Base-by-base conservation (phyloP, 2,888 invertebrate genomes). In the Eupithecia dodoneata region DNA sequence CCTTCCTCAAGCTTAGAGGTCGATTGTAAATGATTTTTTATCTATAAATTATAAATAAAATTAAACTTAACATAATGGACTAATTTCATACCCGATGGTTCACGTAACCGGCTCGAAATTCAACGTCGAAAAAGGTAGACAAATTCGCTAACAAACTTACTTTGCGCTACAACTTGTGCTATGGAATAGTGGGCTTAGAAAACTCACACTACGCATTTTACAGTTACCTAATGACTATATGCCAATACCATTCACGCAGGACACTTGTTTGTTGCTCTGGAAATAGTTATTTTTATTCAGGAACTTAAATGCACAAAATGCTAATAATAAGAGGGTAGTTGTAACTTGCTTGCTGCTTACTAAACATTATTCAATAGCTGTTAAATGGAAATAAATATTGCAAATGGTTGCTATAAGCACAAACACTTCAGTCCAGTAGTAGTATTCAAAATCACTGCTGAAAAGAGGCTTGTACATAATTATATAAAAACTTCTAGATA, bases 1-100 rank as follows among this genome's bases (percentile, higher is more conserved):
- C 93, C 93, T 93, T 94, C 88, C 77, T 76, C 45, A 65, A 63
- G 78, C 78, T 84, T 89, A 92, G 89, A 93, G 94, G 93, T 93
- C 93, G 87, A 67, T 30, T 70, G 47, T 45, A 30, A 18, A 47
- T 70, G 4, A 30, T 5, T 18, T 70, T 30, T 18, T 47, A 47
- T 12, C 45, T 44, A 18, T 12, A 69, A 4, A 3, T 6, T 12
- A 47, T 4, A 45, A n/a, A 30, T 47, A 47, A 70, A 45, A 70
- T 7, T 45, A 45, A 13, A 12, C 5, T 30, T 70, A 30, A 70
- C 47, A 30, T 70, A 63, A 59, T 59, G 55, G n/a, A 59, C 55
- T 18, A 59, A 18, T 63, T 63, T 63, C 10, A 63, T 30, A 63
- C 10, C 59, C 10, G 9, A 63, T 30, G 63, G 63, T 10, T 30